Evolutionary conservation across 1,140 invertebrate genomes (phyloP).

Genomic region (Drosophila setifemur): DNA sequence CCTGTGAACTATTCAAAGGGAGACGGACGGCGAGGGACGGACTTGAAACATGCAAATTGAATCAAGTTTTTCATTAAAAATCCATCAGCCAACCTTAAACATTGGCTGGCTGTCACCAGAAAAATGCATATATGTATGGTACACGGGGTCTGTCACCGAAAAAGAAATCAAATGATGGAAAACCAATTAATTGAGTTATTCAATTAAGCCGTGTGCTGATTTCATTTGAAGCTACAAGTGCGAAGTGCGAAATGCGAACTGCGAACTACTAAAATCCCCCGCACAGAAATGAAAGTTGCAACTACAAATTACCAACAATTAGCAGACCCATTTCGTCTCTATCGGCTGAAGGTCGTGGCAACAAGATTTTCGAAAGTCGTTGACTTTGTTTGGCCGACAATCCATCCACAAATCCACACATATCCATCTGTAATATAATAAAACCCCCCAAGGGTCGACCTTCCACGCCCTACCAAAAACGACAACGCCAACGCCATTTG

Average conservation of each 20-base stretch:
- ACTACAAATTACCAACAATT: conserved; percentile 49
- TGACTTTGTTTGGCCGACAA: conserved; percentile 55
- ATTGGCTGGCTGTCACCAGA: conserved; percentile 27
- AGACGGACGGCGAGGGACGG: conserved; percentile 1
- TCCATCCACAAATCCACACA: background rate
- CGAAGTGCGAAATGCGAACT: no score
- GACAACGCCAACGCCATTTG: conserved; percentile 31
- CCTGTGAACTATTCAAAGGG: conserved; percentile 7
- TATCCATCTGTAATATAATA: conserved; percentile 5
- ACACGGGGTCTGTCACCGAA: no score
- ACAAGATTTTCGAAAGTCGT: conserved; percentile 68
- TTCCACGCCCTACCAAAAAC: conserved; percentile 32
- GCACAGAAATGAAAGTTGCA: conserved; percentile 35
- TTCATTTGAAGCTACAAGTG: conserved; percentile 41
- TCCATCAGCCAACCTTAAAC: conserved; percentile 24
- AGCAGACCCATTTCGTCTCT: conserved; percentile 37
- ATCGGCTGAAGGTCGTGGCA: conserved; percentile 49
- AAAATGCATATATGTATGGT: conserved; percentile 20
- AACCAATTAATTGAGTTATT: conserved; percentile 28
- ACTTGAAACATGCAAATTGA: conserved; percentile 59
- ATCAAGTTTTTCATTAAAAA: conserved; percentile 55
- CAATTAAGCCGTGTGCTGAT: conserved; percentile 12
- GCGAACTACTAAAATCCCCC: conserved; percentile 6
- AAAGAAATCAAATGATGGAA: conserved; percentile 33
- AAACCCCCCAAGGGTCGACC: conserved; percentile 45